Evolutionary conservation across 2,113 vertebrate species (phyloP), one percentile per base, ranked within the genome.

Genomic region (Benitochromis conjunctus): DNA sequence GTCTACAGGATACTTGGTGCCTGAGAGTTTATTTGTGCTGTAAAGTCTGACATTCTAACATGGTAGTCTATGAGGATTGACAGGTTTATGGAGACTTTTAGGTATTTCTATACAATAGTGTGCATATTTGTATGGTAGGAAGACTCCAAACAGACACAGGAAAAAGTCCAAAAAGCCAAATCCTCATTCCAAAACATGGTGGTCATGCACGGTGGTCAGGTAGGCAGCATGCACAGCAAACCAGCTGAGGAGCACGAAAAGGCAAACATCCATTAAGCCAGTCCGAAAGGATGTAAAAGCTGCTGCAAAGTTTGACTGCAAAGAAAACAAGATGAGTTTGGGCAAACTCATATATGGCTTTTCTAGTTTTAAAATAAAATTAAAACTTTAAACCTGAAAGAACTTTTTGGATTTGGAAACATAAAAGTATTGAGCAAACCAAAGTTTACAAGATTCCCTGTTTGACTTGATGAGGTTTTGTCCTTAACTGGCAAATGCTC

Each of bases 301-400:
- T 64, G 60, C 60, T n/a, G 60, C 18, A 0, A n/a, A 36, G 19
- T 12, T 38, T 64, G n/a, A 21, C 62, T 66, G 19, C 60, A 66
- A 69, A 69, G n/a, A 43, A 38, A 66, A 3, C 58, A 6, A 64
- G 31, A 64, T 0, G 5, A 12, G 19, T 64, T 64, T 38, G 34
- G 60, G 34, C 60, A 66, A 38, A 41, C 34, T 1, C 0, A 2
- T 38, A 19, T n/a, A 10, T 64, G 10, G 19, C 34, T 41, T 38
- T 66, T 66, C 11, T 11, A 0, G 0, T 41, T 38, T 41, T 14
- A 12, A 41, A 41, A 38, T 14, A 0, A 66, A 41, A 12, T 41
- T 24, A 41, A 66, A 5, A 14, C 36, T 13, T 41, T 36, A 41
- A 41, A 41, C 11, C 36, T 41, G 36, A 13, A 21, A 21, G 36